Evolutionary conservation across 2,113 vertebrate species (phyloP).

Genomic region (Cygnus buccinator): DNA sequence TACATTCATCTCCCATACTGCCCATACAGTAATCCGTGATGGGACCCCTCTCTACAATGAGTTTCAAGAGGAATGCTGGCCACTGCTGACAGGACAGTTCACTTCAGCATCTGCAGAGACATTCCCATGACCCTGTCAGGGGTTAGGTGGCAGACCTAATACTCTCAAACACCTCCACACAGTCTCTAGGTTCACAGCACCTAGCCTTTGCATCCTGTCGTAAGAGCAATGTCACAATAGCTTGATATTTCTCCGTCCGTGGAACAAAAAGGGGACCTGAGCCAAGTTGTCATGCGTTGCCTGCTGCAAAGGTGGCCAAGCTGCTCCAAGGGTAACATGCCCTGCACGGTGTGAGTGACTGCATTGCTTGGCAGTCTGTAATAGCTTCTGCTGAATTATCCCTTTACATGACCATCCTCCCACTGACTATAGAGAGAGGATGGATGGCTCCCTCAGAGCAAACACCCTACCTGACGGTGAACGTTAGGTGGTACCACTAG

Average conservation of each 20-base stretch:
- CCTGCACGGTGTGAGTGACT: neutral
- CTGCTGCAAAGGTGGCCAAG: neutral
- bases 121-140: rapidly evolving
- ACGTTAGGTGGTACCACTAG: neutral
- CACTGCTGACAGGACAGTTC: neutral
- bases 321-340: neutral
- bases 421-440: neutral
- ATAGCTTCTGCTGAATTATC: neutral
- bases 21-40: neutral
- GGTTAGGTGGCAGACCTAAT: neutral
- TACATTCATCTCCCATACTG: neutral
- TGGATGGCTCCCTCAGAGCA: neutral
- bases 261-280: neutral
- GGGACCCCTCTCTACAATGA: rapidly evolving
- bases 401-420: neutral
- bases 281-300: neutral
- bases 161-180: neutral
- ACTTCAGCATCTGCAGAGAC: neutral
- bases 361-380: neutral
- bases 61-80: neutral
- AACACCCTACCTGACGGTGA: neutral
- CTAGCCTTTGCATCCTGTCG: neutral
- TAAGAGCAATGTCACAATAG: neutral
- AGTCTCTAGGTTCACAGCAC: neutral
- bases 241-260: rapidly evolving